Conservation (phyloP, 2,888 invertebrate species). For the Chaetogeoica ovagalla region DNA sequence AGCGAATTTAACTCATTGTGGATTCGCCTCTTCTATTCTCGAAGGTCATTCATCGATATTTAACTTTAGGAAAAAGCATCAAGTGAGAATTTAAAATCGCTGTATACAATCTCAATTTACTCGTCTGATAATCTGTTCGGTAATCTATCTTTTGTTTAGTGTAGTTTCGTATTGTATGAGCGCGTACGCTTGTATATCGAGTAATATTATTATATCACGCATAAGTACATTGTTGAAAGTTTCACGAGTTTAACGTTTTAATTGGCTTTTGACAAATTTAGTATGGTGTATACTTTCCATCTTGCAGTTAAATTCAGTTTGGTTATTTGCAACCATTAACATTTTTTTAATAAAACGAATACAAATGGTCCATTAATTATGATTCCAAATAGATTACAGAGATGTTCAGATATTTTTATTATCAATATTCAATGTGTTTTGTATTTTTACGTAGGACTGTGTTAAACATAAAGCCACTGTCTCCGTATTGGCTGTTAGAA, state of each 20-base stretch:
- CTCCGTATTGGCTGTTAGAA: constrained; percentile 80
- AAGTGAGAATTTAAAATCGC: constrained; percentile 63
- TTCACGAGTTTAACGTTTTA: too few relatives aligned
- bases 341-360: not conserved
- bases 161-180: too few relatives aligned
- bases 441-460: constrained; percentile 68
- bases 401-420: not conserved
- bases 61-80: constrained; percentile 75
- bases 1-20: constrained; percentile 91
- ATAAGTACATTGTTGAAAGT: too few relatives aligned
- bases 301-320: too few relatives aligned
- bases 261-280: too few relatives aligned
- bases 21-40: constrained; percentile 77
- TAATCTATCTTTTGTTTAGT: too few relatives aligned
- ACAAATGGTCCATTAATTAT: not conserved
- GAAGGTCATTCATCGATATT: constrained; percentile 76
- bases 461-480: constrained; percentile 84
- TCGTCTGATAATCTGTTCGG: too few relatives aligned
- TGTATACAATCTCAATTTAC: not conserved
- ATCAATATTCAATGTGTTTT: not conserved
- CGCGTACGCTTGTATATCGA: too few relatives aligned
- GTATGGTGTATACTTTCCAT: too few relatives aligned
- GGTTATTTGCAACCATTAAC: too few relatives aligned
- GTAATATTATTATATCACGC: too few relatives aligned
- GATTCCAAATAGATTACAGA: not conserved